These are phyloP conservation scores for Chlorodrepanis virens DNA, from an alignment of 2,113 vertebrate species.

Conservation along the genomic window DNA sequence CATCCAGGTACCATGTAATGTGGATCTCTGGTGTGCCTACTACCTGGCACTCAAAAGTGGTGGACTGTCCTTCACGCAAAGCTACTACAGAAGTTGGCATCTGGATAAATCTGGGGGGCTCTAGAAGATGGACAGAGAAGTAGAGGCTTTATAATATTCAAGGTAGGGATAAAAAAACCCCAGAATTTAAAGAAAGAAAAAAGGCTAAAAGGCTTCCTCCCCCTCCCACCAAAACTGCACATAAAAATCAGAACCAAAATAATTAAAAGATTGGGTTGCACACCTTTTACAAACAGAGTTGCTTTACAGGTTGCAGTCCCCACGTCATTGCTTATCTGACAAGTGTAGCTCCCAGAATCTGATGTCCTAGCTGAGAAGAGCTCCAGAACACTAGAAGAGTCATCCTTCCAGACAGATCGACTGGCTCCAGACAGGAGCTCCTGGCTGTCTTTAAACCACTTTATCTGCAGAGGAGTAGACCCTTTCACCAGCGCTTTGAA, in stretches of 20 bases:
- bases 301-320: constrained; percentile 86
- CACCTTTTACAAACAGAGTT: constrained; percentile 96
- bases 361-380: constrained; percentile 87
- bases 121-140: constrained; percentile 72
- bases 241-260: background rate
- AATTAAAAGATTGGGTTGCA: background rate
- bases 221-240: background rate
- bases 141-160: background rate
- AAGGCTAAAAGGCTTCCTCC: background rate
- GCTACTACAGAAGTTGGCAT: constrained; percentile 86
- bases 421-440: constrained; percentile 84
- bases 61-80: constrained; percentile 86
- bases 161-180: background rate
- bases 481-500: constrained; percentile 88
- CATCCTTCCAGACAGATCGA: constrained; percentile 87
- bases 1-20: constrained; percentile 91
- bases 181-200: background rate
- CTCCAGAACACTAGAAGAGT: constrained; percentile 86
- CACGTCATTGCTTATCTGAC: constrained; percentile 94
- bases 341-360: constrained; percentile 90
- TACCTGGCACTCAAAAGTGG: constrained; percentile 91
- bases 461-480: constrained; percentile 87
- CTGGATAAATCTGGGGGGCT: constrained; percentile 89
- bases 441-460: constrained; percentile 95
- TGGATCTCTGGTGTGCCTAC: constrained; percentile 92